These are phyloP conservation scores for Pteronotus mesoamericanus DNA, from an alignment of 2,797 vertebrate genomes.

Conservation along the genomic window DNA sequence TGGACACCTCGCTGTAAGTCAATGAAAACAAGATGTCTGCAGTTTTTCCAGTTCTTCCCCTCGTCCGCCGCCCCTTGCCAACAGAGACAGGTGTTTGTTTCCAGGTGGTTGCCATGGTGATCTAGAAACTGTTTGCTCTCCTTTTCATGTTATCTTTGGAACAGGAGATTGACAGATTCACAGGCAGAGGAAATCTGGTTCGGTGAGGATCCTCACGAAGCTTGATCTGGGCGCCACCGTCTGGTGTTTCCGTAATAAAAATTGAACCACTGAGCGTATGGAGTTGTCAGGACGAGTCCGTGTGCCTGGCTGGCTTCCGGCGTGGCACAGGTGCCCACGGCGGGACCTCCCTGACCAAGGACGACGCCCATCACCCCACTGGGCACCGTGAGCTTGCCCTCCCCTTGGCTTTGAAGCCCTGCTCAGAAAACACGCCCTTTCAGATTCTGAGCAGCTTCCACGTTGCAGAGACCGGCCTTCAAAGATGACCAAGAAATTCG, in stretches of 20 bases:
- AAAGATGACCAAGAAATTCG: background rate
- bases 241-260: background rate
- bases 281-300: background rate
- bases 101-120: background rate
- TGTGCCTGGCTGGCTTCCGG: fast-evolving
- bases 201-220: background rate
- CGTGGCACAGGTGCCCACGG: fast-evolving
- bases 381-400: no score
- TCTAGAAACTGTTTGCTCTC: background rate
- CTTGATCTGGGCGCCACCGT: background rate
- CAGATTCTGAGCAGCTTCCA: background rate
- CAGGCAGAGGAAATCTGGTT: background rate
- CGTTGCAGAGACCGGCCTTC: background rate
- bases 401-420: background rate
- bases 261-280: fast-evolving
- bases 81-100: slow-evolving; percentile 23
- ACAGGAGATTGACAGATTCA: background rate
- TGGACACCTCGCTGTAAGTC: background rate
- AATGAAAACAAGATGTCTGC: slow-evolving; percentile 1
- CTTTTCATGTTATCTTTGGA: background rate
- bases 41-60: background rate
- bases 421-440: background rate
- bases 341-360: background rate
- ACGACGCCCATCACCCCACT: fast-evolving
- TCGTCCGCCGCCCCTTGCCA: background rate